These are phyloP conservation scores for Leptinotarsa haldemani DNA, from an alignment of 2,888 invertebrate genomes.

Conservation along the genomic window DNA sequence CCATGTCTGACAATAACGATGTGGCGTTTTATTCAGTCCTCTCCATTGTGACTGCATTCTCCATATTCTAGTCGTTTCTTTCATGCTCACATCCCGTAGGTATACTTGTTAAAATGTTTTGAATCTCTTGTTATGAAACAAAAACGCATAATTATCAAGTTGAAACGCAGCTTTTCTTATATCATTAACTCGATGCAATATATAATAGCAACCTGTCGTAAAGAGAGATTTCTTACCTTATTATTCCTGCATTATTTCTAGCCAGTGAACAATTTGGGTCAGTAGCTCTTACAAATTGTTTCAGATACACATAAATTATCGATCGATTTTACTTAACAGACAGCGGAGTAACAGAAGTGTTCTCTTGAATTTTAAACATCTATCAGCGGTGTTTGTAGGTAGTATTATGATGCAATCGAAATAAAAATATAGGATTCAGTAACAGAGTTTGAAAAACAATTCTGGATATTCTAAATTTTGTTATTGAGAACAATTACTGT, in stretches of 20 bases:
- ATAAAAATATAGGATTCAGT: background rate
- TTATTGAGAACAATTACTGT: too few species aligned
- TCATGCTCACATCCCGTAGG: constrained; percentile 33
- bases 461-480: too few species aligned
- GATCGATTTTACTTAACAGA: background rate
- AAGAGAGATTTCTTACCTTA: constrained; percentile 6
- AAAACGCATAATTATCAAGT: constrained; percentile 20
- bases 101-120: constrained; percentile 45
- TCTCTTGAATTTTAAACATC: constrained; percentile 1
- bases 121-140: constrained; percentile 38
- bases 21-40: constrained; percentile 22
- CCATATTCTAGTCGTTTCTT: constrained; percentile 30
- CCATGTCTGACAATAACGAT: constrained; percentile 58
- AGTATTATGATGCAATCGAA: background rate
- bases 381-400: background rate
- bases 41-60: constrained; percentile 21
- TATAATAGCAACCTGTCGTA: constrained; percentile 31
- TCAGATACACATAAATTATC: constrained; percentile 22
- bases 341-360: background rate
- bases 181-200: constrained; percentile 29
- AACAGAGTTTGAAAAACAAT: too few species aligned
- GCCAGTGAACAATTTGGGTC: constrained; percentile 33
- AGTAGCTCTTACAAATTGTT: constrained; percentile 37
- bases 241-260: constrained; percentile 11
- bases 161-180: constrained; percentile 27